Evolutionary conservation across 2,888 invertebrate species (phyloP).

Genomic region (Watsonalla cultraria): DNA sequence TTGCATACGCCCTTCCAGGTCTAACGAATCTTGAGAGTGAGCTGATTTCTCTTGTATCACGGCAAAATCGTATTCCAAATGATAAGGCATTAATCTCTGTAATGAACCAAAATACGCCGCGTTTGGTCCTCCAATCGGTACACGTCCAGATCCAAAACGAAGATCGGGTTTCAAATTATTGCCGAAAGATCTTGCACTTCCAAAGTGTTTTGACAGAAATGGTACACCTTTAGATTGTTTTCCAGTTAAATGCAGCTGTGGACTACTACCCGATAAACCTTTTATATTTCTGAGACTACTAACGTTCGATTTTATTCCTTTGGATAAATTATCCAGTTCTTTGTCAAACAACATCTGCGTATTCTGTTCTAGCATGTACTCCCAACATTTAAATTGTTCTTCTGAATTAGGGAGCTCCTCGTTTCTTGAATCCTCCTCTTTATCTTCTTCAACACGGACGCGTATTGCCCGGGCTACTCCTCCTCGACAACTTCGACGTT

Average conservation of each 20-base stretch:
- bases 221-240: constrained; percentile 68
- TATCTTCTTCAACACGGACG: constrained; percentile 81
- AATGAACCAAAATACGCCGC: constrained; percentile 93
- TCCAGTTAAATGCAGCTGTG: constrained; percentile 77
- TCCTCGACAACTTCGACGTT: constrained; percentile 77
- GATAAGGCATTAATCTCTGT: constrained; percentile 89
- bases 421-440: constrained; percentile 65
- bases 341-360: constrained; percentile 93
- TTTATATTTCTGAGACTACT: constrained; percentile 77
- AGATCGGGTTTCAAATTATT: constrained; percentile 80
- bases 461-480: constrained; percentile 81
- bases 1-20: constrained; percentile 90
- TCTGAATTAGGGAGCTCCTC: constrained; percentile 80
- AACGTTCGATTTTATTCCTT: constrained; percentile 77
- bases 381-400: constrained; percentile 95
- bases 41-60: constrained; percentile 88
- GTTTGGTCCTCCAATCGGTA: constrained; percentile 87
- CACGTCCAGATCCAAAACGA: constrained; percentile 77
- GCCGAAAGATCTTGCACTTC: constrained; percentile 88
- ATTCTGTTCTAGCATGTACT: constrained; percentile 94
- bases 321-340: constrained; percentile 88
- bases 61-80: constrained; percentile 89
- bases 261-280: constrained; percentile 84
- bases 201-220: constrained; percentile 86
- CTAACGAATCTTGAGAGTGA: constrained; percentile 84